These are phyloP conservation scores for Camponotus fellah DNA, from an alignment of 2,888 invertebrate species.

Conservation along the genomic window DNA sequence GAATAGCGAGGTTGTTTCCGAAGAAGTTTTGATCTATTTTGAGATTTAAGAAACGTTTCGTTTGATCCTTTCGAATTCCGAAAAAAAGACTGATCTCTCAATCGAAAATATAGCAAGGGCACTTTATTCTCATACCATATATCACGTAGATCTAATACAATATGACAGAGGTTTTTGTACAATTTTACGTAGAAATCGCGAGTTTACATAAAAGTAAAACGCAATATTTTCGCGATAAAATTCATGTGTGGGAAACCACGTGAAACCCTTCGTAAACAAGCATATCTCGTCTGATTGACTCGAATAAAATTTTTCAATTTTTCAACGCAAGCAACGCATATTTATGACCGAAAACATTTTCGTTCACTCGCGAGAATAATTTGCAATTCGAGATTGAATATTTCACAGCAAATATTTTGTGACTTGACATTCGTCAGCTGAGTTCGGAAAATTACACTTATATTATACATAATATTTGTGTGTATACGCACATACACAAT, in stretches of 20 bases:
- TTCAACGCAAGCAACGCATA: background rate
- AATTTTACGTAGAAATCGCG: background rate
- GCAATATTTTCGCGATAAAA: background rate
- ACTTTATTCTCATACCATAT: background rate
- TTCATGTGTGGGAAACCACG: background rate
- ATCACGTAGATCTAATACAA: background rate
- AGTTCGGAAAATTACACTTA: background rate
- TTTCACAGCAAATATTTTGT: slow-evolving; percentile 6
- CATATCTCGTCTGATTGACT: slow-evolving; percentile 20
- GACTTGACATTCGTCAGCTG: background rate
- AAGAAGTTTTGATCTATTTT: slow-evolving; percentile 28
- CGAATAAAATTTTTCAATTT: background rate
- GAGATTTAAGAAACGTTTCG: slow-evolving; percentile 1
- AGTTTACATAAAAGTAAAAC: background rate
- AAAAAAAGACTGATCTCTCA: background rate
- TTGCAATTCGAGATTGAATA: background rate
- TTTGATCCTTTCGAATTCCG: background rate
- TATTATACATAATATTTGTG: too few relatives aligned
- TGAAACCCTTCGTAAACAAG: background rate
- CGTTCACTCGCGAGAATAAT: background rate
- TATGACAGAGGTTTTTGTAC: background rate
- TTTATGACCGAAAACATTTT: background rate
- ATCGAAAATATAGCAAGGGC: background rate
- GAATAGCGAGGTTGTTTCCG: slow-evolving; percentile 1
- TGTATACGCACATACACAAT: too few relatives aligned